These are phyloP conservation scores for Danio kyathit DNA, from an alignment of 2,797 vertebrate species.

Conservation along the genomic window DNA sequence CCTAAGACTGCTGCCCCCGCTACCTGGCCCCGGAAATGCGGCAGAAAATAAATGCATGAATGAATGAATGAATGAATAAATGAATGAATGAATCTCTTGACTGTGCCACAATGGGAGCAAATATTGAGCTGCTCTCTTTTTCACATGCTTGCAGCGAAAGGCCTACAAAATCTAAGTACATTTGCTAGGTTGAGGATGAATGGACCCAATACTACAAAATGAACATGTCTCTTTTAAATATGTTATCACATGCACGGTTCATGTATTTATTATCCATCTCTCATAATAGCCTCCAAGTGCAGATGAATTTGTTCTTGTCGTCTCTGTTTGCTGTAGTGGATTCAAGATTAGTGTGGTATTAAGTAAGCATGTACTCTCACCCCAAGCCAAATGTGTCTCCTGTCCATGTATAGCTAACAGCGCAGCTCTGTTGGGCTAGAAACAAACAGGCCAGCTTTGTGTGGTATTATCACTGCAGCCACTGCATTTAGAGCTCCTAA, in stretches of 20 bases:
- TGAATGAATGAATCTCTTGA: too few species aligned
- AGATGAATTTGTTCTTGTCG: not conserved
- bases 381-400: constrained; percentile 23
- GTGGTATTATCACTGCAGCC: constrained; percentile 56
- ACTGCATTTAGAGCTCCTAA: constrained; percentile 54
- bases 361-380: constrained; percentile 19
- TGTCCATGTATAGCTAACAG: constrained; percentile 59
- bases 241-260: not conserved
- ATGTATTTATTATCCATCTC: constrained; percentile 35
- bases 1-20: too few species aligned
- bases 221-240: too few species aligned
- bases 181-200: too few species aligned
- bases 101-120: too few species aligned
- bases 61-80: too few species aligned
- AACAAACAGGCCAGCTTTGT: constrained; percentile 58
- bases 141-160: too few species aligned
- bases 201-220: too few species aligned
- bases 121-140: too few species aligned
- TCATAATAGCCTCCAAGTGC: not conserved
- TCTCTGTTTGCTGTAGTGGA: not conserved
- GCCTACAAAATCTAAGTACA: too few species aligned
- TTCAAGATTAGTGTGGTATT: constrained; percentile 23
- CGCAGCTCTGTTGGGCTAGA: constrained; percentile 59
- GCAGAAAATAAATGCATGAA: too few species aligned
- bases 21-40: too few species aligned